Conservation (phyloP, 2,113 vertebrate genomes). For the Calonectris borealis region DNA sequence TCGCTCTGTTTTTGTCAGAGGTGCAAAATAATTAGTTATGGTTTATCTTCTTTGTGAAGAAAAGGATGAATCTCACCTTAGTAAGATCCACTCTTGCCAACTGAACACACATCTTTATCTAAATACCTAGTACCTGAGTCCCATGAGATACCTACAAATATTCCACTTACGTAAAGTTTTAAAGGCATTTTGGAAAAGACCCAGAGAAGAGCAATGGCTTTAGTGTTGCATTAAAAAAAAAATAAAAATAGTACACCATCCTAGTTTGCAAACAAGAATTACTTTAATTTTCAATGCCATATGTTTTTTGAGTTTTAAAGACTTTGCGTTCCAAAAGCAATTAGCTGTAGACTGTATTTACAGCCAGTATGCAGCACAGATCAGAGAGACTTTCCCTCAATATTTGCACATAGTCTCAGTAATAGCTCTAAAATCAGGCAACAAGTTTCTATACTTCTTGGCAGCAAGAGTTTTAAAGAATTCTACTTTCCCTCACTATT, state of each 20-base stretch:
- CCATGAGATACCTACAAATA: not conserved
- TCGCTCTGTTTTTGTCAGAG: not conserved
- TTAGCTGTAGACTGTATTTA: slow-evolving; percentile 35
- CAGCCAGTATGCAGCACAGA: not conserved
- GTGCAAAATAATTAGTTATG: not conserved
- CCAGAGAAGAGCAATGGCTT: not conserved
- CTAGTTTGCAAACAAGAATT: slow-evolving; percentile 27
- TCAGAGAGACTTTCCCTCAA: slow-evolving; percentile 6
- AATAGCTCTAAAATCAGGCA: slow-evolving; percentile 33
- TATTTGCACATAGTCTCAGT: slow-evolving; percentile 37
- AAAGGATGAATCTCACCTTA: not conserved
- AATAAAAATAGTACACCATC: not conserved
- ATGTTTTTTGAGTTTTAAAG: slow-evolving; percentile 39
- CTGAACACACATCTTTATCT: not conserved
- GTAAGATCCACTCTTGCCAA: not conserved
- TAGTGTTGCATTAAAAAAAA: not conserved
- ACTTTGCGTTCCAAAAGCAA: slow-evolving; percentile 38
- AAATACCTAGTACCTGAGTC: not conserved
- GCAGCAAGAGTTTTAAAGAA: not conserved
- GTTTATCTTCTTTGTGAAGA: not conserved
- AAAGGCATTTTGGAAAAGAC: not conserved
- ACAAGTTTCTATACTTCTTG: not conserved
- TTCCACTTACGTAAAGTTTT: not conserved
- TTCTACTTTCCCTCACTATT: not conserved
- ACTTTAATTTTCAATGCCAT: slow-evolving; percentile 36